These are phyloP conservation scores for Poecile montanus DNA, from an alignment of 2,797 vertebrate genomes.

Conservation along the genomic window DNA sequence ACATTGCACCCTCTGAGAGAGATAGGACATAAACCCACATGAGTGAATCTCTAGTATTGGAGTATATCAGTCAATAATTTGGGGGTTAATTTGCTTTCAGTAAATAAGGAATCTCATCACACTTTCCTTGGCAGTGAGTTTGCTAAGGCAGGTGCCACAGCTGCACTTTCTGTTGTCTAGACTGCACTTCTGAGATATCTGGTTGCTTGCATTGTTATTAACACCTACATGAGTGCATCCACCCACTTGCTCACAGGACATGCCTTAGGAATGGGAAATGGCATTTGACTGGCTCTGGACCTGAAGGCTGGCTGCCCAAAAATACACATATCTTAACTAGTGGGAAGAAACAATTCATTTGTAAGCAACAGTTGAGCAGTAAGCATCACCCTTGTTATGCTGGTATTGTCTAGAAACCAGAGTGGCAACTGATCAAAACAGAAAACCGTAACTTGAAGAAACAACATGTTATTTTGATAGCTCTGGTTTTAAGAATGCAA, in stretches of 20 bases:
- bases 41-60: background rate
- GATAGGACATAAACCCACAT: background rate
- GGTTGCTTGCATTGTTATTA: background rate
- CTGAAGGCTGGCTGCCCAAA: background rate
- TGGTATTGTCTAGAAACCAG: constrained; percentile 1
- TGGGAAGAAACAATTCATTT: background rate
- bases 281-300: background rate
- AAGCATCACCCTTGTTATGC: background rate
- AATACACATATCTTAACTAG: background rate
- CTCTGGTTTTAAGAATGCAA: background rate
- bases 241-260: background rate
- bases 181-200: background rate
- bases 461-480: constrained; percentile 42
- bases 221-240: too few relatives aligned
- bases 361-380: background rate
- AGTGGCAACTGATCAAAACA: constrained; percentile 31
- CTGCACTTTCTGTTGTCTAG: background rate
- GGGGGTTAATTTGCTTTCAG: background rate
- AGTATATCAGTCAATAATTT: background rate
- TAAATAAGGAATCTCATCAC: background rate
- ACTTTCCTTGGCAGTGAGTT: background rate
- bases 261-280: background rate
- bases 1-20: background rate
- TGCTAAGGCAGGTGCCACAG: background rate
- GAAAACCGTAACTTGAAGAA: background rate